Conservation (phyloP, 2,113 vertebrate genomes). For the Python bivittatus region DNA sequence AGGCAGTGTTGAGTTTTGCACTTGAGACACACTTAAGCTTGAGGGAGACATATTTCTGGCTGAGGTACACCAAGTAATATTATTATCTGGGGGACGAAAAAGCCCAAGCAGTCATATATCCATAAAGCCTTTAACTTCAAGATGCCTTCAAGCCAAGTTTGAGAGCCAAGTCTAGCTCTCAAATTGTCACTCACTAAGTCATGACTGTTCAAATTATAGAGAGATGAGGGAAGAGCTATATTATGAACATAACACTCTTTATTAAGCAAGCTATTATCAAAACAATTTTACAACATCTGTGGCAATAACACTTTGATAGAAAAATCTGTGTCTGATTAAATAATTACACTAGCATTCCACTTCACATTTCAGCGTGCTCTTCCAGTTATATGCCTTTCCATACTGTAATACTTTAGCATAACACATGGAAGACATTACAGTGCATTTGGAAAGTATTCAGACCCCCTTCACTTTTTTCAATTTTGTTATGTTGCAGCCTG, state of each 20-base stretch:
- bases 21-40: slow-evolving; percentile 75
- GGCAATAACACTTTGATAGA: neutral
- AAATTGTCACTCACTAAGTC: neutral
- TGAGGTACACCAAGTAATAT: slow-evolving; percentile 79
- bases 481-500: too few species aligned
- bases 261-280: neutral
- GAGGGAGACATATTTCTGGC: slow-evolving; percentile 79
- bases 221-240: neutral
- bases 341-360: neutral
- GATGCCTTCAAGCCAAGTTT: neutral
- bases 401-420: neutral
- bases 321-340: neutral
- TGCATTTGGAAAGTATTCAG: too few species aligned
- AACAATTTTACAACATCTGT: neutral
- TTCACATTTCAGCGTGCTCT: neutral
- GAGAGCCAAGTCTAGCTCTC: neutral
- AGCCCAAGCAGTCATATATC: neutral
- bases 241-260: neutral
- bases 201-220: neutral
- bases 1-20: slow-evolving; percentile 75
- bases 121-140: neutral
- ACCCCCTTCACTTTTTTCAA: too few species aligned
- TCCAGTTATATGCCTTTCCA: accelerated
- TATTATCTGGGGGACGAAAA: slow-evolving; percentile 78
- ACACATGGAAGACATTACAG: neutral